Conservation (phyloP, 2,797 vertebrate species). For the Microcaecilia unicolor region DNA sequence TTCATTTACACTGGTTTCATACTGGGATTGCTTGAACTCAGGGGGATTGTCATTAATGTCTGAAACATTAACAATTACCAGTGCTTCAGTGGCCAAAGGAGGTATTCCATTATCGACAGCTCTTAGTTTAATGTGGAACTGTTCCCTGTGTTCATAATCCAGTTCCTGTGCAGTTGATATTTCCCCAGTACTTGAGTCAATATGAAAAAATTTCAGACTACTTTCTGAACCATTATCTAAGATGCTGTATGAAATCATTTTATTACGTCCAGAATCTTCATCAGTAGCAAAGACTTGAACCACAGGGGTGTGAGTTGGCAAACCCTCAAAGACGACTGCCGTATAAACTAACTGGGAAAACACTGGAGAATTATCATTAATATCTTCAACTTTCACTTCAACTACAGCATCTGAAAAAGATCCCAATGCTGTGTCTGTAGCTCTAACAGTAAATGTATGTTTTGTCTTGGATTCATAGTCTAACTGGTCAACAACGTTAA, state of each 20-base stretch:
- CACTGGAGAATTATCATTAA: conserved; percentile 82
- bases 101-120: conserved; percentile 71
- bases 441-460: conserved; percentile 74
- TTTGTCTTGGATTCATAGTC: conserved; percentile 78
- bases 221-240: conserved; percentile 61
- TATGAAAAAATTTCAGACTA: conserved; percentile 63
- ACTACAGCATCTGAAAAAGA: conserved; percentile 82
- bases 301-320: conserved; percentile 69
- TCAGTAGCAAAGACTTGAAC: conserved; percentile 73
- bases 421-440: conserved; percentile 83
- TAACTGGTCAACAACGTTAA: conserved; percentile 73
- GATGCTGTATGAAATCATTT: conserved; percentile 72
- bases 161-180: conserved; percentile 69
- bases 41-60: conserved; percentile 94
- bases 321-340: conserved; percentile 62
- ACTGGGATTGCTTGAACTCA: conserved; percentile 73
- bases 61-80: conserved; percentile 68
- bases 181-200: conserved; percentile 69
- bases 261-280: conserved; percentile 76
- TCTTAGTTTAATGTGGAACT: conserved; percentile 74
- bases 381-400: conserved; percentile 83
- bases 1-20: conserved; percentile 80
- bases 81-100: conserved; percentile 66
- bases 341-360: conserved; percentile 69
- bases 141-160: conserved; percentile 72